Evolutionary conservation across 2,113 vertebrate genomes (phyloP).

Genomic region (Kryptolebias marmoratus): DNA sequence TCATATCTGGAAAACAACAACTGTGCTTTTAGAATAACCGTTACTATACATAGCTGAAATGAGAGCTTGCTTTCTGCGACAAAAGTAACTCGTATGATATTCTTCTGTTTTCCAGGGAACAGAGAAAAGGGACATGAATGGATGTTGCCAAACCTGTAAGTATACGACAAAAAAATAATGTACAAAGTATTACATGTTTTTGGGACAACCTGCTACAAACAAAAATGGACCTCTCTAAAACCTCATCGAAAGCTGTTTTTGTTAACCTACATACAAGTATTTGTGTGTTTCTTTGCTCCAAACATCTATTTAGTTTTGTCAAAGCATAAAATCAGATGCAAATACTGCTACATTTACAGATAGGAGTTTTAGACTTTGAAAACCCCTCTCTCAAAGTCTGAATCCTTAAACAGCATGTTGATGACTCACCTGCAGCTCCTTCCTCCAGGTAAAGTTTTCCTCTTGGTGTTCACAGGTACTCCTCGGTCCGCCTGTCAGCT

Average conservation of each 20-base stretch:
- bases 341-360: too few species aligned
- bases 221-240: background rate
- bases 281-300: too few species aligned
- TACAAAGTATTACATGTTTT: background rate
- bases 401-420: background rate
- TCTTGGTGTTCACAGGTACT: slow-evolving; percentile 57
- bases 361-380: background rate
- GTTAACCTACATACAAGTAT: too few species aligned
- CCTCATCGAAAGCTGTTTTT: background rate
- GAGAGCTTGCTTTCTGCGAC: background rate
- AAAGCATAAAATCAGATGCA: too few species aligned
- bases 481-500: slow-evolving; percentile 71
- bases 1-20: background rate
- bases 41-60: background rate
- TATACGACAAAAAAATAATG: background rate
- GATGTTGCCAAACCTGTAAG: slow-evolving; percentile 82
- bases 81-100: background rate
- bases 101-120: slow-evolving; percentile 72
- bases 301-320: too few species aligned
- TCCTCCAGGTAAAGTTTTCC: background rate
- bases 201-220: background rate
- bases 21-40: too few species aligned
- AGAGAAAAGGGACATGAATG: slow-evolving; percentile 58
- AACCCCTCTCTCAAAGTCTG: background rate
- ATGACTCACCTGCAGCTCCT: background rate